These are phyloP conservation scores for Julus scanicus DNA, from an alignment of 2,888 invertebrate genomes.

Conservation along the genomic window DNA sequence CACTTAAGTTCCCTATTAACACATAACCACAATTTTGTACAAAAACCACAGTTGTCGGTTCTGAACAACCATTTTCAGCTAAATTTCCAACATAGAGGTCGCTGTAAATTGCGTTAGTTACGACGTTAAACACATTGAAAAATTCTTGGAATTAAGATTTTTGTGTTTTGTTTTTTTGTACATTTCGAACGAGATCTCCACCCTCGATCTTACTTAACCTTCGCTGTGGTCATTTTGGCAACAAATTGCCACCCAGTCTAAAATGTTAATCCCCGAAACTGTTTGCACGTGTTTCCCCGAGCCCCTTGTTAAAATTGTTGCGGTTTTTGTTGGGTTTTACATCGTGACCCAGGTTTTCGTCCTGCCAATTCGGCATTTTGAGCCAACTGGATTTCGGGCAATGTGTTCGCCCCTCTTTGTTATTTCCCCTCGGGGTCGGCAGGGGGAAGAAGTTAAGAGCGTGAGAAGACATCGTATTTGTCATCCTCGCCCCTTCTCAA, in stretches of 20 bases:
- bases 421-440: conserved; percentile 35
- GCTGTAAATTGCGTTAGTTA: too few relatives aligned
- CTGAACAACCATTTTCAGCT: too few relatives aligned
- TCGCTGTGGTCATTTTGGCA: conserved; percentile 38
- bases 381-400: not conserved
- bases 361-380: not conserved
- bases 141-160: not conserved
- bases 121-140: too few relatives aligned
- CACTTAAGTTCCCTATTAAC: too few relatives aligned
- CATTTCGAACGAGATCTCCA: not conserved
- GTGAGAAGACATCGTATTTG: conserved; percentile 47
- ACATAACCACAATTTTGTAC: too few relatives aligned
- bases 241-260: conserved; percentile 38
- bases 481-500: conserved; percentile 40
- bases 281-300: conserved; percentile 39
- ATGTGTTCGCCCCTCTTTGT: conserved; percentile 15
- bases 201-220: not conserved
- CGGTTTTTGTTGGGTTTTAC: not conserved
- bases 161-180: not conserved
- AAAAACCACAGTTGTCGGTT: too few relatives aligned
- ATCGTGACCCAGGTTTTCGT: not conserved
- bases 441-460: conserved; percentile 43
- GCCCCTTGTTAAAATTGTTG: conserved; percentile 36
- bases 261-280: conserved; percentile 34
- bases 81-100: too few relatives aligned